Evolutionary conservation across 2,797 vertebrate genomes (phyloP), one percentile per base, ranked within the genome.

Genomic region (Sebastes iracundus): DNA sequence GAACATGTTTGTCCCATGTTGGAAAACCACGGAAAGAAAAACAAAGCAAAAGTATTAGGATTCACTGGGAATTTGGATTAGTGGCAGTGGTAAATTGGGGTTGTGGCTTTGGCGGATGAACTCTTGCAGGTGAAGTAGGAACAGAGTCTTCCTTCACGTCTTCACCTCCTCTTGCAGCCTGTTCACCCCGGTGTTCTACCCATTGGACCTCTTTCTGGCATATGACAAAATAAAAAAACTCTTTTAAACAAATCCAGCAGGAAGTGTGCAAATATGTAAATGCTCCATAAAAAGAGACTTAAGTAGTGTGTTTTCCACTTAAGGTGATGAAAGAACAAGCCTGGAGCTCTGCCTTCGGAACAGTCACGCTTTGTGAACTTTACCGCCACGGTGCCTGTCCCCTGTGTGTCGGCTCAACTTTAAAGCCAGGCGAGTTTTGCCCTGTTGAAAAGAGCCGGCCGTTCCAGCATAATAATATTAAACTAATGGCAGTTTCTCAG

Each of bases 391-490:
- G 65, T 86, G 65, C 86, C 75, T 84, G 83, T 77, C 68, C 77
- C 77, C 79, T 70, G 70, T 88, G 68, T 83, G 89, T 86, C 87
- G 86, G 88, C 88, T 32, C 4, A 1, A 53, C 90, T 92, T 93
- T 79, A 90, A 92, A 91, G 89, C 53, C 38, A 28, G 30, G 13
- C 11, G 7, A 74, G 73, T 81, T 85, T 87, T 79, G 28, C 76
- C 77, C 82, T 77, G 83, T 88, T 89, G 77, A 81, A 61, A 84
- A 82, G 77, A 75, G 74, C 3, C 22, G 60, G 42, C 56, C 56
- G 22, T 87, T 92, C 77, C 85, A 82, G 86, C 79, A 68, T 75
- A 74, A 87, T 90, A 90, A 93, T 94, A 88, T 91, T 81, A 92
- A 93, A 93, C 91, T 92, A 88, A 91, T 91, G 83, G 87, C 83